These are phyloP conservation scores for Toxotes chatareus DNA, from an alignment of 2,113 vertebrate genomes.

Conservation along the genomic window DNA sequence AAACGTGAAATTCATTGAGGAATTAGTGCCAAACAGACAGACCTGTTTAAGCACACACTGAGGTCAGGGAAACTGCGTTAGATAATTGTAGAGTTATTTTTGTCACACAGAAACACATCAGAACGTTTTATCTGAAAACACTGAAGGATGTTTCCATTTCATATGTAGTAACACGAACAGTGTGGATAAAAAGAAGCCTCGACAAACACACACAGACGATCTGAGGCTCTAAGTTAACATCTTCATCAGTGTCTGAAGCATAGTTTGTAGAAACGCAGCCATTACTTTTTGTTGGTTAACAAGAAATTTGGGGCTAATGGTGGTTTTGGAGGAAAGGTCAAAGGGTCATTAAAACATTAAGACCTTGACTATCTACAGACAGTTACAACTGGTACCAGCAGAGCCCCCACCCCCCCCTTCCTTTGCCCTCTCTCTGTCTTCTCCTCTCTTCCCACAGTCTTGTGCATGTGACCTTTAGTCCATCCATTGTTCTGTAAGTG, in stretches of 20 bases:
- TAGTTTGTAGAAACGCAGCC: background rate
- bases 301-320: background rate
- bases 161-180: background rate
- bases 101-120: background rate
- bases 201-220: background rate
- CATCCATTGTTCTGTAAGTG: slow-evolving; percentile 68
- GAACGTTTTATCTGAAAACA: background rate
- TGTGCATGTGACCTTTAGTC: slow-evolving; percentile 60
- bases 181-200: background rate
- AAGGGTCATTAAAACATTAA: background rate
- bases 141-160: background rate
- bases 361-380: background rate
- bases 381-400: background rate
- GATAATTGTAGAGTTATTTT: background rate
- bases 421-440: slow-evolving; percentile 12
- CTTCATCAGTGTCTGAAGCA: background rate
- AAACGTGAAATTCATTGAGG: background rate
- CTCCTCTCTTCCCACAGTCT: slow-evolving; percentile 61
- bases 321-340: background rate
- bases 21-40: background rate
- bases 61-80: background rate
- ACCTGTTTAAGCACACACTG: background rate
- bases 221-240: background rate
- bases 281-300: background rate
- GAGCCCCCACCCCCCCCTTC: background rate